Evolutionary conservation across 2,797 vertebrate genomes (phyloP), one percentile per base, ranked within the genome.

Genomic region (Sebastes melanostomus): DNA sequence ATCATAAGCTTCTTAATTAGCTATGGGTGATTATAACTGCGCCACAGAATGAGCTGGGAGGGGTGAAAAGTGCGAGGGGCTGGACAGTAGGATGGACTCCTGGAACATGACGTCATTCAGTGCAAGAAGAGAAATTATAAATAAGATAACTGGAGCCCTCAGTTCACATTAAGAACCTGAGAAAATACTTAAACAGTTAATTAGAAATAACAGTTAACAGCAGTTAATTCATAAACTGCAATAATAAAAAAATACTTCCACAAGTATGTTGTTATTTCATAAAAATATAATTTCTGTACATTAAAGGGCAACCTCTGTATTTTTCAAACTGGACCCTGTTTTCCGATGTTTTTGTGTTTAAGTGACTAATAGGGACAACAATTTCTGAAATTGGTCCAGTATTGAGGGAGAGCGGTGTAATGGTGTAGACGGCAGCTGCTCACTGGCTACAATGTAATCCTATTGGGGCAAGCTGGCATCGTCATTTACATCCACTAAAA

Each of bases 1-100:
- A 86, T 87, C 56, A 80, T 81, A 69, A 85, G 80, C 68, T 77
- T 36, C 61, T 71, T 82, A 86, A 93, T 91, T 88, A 91, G 85
- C 77, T 42, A 25, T 10, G 87, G 81, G 32, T 86, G 78, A 88
- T 91, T 89, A 82, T 55, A 84, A 81, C 62, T 82, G 65, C 11
- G 9, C 29, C 56, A 29, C 62, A 74, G 63, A 88, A 55, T 32
- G 81, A 73, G 66, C 63, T 54, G 24, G 62, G 79, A 66, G 68
- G 52, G 68, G 56, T 79, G 73, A 69, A 59, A 68, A 74, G 72
- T 75, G 80, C 76, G 12, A 84, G n/a, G 4, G 4, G 59, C 54
- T 61, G 77, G 78, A 75, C 54, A 27, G 62, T 16, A 61, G 61
- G 65, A 66, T 6, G 58, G 61, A 71, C 59, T 68, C 32, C 30